These are phyloP conservation scores for Aldabrachelys gigantea DNA, from an alignment of 2,113 vertebrate genomes.

Conservation along the genomic window DNA sequence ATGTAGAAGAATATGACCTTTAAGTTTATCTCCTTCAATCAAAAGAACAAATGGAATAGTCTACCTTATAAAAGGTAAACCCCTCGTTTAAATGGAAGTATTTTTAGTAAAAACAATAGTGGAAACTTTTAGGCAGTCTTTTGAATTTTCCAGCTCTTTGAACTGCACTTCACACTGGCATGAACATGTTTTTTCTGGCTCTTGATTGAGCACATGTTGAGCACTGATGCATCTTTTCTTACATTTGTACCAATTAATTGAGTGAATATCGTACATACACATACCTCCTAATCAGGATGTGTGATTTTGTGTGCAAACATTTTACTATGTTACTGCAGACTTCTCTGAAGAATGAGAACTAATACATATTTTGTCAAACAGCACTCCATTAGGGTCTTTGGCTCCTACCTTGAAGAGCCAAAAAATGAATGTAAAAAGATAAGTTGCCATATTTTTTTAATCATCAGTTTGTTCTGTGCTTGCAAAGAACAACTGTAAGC, in stretches of 20 bases:
- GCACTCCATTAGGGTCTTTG: neutral
- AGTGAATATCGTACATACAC: neutral
- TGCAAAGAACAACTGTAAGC: neutral
- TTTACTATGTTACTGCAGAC: neutral
- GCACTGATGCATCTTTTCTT: conserved; percentile 45
- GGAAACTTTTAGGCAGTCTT: conserved; percentile 54
- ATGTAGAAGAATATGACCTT: neutral
- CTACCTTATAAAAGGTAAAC: conserved; percentile 30
- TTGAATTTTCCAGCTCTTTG: conserved; percentile 63
- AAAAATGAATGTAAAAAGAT: neutral
- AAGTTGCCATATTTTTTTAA: neutral
- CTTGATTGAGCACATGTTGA: conserved; percentile 21
- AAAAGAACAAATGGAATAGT: neutral
- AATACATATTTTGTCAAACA: neutral
- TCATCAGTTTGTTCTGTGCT: neutral
- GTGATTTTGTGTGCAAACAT: neutral
- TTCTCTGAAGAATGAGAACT: neutral
- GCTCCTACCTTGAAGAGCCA: neutral
- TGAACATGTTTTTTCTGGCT: conserved; percentile 56
- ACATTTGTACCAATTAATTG: conserved; percentile 32
- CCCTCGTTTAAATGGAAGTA: conserved; percentile 21
- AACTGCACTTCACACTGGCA: conserved; percentile 53
- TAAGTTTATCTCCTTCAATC: neutral
- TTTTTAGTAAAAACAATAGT: conserved; percentile 64
- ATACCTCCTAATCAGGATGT: neutral